phyloP scores from a whole-genome alignment of 2,797 vertebrate genomes.

The Pangasius djambal region DNA sequence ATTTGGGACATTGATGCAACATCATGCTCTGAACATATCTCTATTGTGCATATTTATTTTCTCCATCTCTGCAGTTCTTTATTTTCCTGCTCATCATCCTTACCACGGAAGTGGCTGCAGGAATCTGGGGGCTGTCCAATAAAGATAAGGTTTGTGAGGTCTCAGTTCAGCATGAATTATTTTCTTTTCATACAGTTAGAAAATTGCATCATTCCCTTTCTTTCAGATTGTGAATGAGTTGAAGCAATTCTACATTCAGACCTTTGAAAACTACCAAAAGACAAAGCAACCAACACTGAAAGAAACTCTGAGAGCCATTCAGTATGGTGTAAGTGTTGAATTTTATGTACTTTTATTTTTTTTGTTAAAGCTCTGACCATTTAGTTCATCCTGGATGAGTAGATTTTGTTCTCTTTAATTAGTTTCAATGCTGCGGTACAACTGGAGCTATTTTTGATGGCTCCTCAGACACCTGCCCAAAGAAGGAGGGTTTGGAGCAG shows the following conservation, averaged over 20 bases:
- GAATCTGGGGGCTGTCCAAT: conserved; percentile 91
- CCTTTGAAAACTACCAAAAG: conserved; percentile 72
- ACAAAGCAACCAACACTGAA: conserved; percentile 72
- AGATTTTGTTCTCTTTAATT: conserved; percentile 10
- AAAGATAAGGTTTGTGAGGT: conserved; percentile 77
- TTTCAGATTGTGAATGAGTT: conserved; percentile 82
- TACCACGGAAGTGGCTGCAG: conserved; percentile 89
- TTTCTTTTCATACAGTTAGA: background rate
- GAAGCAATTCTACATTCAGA: conserved; percentile 82
- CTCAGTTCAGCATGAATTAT: background rate
- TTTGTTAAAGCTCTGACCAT: background rate
- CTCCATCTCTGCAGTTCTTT: conserved; percentile 82
- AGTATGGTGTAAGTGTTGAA: conserved; percentile 74
- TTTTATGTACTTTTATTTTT: background rate
- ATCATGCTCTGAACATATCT: background rate
- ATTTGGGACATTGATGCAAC: background rate
- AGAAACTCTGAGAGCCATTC: conserved; percentile 83
- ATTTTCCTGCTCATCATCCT: conserved; percentile 92
- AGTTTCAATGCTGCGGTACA: conserved; percentile 88
- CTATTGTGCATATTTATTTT: background rate
- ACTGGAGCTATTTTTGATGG: conserved; percentile 66
- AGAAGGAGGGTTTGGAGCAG: conserved; percentile 62
- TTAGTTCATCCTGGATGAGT: background rate
- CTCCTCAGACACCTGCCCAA: conserved; percentile 80
- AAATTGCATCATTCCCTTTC: background rate